These are phyloP conservation scores for Spilarctia lutea DNA, from an alignment of 2,888 invertebrate genomes.

Conservation along the genomic window DNA sequence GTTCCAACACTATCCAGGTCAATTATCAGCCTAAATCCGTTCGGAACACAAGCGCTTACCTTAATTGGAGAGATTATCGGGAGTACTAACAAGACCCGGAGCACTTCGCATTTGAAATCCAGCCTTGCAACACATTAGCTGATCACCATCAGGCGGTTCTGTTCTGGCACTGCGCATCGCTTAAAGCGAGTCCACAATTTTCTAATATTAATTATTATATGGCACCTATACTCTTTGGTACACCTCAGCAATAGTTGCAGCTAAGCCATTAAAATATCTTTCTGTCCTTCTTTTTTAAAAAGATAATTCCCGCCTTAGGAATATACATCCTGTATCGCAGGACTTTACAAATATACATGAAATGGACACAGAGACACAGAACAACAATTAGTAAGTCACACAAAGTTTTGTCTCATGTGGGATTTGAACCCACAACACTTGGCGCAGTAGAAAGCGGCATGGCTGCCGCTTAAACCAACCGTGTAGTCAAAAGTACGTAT, in stretches of 20 bases:
- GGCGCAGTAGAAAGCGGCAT: no score
- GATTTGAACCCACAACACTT: no score
- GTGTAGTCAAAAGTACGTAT: no score
- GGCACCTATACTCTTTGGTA: background rate
- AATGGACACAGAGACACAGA: no score
- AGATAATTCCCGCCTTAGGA: no score
- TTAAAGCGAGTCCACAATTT: background rate
- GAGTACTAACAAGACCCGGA: background rate
- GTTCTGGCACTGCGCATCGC: background rate
- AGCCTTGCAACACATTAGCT: background rate
- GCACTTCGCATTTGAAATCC: background rate
- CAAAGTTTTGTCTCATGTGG: no score
- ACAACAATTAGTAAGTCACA: no score
- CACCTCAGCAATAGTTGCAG: background rate
- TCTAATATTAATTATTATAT: background rate
- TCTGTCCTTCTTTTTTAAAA: no score
- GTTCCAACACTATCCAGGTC: background rate
- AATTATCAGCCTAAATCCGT: background rate
- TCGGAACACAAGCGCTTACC: background rate
- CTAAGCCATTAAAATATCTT: no score
- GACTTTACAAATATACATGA: no score
- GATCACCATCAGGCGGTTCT: background rate
- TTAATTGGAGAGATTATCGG: background rate
- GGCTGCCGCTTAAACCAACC: no score
- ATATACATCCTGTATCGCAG: no score